Conservation (phyloP, 2,113 vertebrate species). For the Oreochromis niloticus region DNA sequence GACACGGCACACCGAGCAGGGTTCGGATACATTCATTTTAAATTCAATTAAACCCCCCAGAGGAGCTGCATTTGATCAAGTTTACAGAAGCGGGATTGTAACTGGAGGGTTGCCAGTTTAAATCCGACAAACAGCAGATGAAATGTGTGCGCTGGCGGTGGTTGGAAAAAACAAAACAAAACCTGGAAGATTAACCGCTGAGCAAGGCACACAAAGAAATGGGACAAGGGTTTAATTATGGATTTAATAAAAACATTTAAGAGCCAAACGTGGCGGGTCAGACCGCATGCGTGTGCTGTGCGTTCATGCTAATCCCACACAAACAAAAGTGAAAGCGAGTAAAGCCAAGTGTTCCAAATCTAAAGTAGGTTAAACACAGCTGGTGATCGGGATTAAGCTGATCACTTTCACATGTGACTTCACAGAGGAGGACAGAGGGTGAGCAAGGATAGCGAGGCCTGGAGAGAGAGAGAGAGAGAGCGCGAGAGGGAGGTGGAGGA, state of each 20-base stretch:
- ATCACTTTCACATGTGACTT: conserved; percentile 65
- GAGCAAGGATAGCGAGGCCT: background rate
- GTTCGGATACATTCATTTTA: conserved; percentile 22
- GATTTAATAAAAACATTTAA: background rate
- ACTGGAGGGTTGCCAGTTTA: conserved; percentile 20
- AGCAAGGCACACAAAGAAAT: background rate
- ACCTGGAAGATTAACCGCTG: background rate
- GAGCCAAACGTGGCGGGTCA: background rate
- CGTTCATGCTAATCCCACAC: conserved; percentile 15
- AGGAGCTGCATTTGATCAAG: background rate
- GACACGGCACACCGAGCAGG: background rate
- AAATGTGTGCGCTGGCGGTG: background rate
- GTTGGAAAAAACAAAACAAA: background rate
- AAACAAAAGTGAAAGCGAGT: conserved; percentile 30
- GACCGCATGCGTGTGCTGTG: background rate
- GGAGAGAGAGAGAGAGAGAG: background rate
- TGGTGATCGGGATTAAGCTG: conserved; percentile 59
- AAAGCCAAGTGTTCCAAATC: conserved; percentile 20
- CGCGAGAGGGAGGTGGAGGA: background rate
- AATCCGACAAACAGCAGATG: background rate
- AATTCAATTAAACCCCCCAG: conserved; percentile 17
- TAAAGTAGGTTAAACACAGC: conserved; percentile 64
- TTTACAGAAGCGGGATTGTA: background rate
- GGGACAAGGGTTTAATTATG: background rate
- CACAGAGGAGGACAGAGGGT: conserved; percentile 23